These are phyloP conservation scores for Synchiropus splendidus DNA, from an alignment of 2,113 vertebrate genomes.

Conservation along the genomic window DNA sequence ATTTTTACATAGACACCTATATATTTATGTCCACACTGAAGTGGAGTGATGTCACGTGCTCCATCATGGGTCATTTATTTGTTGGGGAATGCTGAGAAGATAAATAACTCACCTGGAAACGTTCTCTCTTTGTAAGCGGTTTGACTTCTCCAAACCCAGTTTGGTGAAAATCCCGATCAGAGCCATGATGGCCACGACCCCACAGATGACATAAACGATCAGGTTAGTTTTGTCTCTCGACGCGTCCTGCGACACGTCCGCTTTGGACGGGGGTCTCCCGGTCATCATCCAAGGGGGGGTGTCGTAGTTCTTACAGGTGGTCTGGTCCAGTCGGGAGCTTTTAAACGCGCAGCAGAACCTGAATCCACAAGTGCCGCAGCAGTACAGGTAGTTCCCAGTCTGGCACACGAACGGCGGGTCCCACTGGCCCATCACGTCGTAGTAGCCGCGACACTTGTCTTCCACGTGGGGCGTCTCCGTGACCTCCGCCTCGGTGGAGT, in stretches of 20 bases:
- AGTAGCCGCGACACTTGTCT: conserved; percentile 92
- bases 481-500: conserved; percentile 70
- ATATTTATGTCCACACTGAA: no score
- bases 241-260: conserved; percentile 76
- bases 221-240: conserved; percentile 94
- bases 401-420: conserved; percentile 94
- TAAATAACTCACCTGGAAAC: conserved; percentile 82
- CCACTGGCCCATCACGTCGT: conserved; percentile 99
- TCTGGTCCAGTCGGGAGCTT: conserved; percentile 89
- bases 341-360: conserved; percentile 94
- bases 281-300: conserved; percentile 91
- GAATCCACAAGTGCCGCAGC: conserved; percentile 99
- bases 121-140: conserved; percentile 87
- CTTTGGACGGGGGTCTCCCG: conserved; percentile 80
- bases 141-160: conserved; percentile 92
- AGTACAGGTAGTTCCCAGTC: conserved; percentile 91
- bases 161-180: conserved; percentile 98
- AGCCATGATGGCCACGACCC: conserved; percentile 95
- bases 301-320: conserved; percentile 93
- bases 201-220: conserved; percentile 95
- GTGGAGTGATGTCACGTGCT: background rate
- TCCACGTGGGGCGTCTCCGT: conserved; percentile 78
- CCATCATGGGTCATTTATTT: background rate
- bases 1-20: no score
- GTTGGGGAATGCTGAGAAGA: background rate